Conservation (phyloP, 2,888 invertebrate genomes). For the Diadromus collaris region DNA sequence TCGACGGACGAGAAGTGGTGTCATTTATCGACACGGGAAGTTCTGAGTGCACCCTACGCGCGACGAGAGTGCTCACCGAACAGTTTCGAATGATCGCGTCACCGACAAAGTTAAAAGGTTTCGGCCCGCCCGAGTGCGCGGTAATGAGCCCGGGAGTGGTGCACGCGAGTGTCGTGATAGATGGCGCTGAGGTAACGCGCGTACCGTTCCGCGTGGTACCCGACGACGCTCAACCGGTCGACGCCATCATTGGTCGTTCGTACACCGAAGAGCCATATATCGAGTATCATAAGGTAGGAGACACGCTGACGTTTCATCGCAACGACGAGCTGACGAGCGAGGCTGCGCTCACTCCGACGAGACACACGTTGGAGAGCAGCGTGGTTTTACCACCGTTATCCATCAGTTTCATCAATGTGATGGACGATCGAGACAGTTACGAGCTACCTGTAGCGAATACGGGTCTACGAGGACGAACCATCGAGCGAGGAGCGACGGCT, state of each 20-base stretch:
- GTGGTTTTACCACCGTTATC: not conserved
- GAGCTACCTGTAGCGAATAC: not conserved
- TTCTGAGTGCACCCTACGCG: too few relatives aligned
- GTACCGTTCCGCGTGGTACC: not conserved
- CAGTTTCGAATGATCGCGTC: too few relatives aligned
- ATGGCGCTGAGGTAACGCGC: not conserved
- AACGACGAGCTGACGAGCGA: constrained; percentile 4
- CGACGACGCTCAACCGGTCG: constrained; percentile 11
- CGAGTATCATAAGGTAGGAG: not conserved
- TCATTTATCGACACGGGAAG: too few relatives aligned
- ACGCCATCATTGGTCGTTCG: constrained; percentile 13
- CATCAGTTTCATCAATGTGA: not conserved
- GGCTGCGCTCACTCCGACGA: too few relatives aligned
- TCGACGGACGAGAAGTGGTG: not conserved
- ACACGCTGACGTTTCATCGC: constrained; percentile 2
- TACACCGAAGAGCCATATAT: constrained; percentile 16
- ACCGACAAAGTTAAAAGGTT: not conserved
- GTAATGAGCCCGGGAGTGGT: not conserved
- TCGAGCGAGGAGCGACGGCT: not conserved
- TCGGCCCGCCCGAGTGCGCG: too few relatives aligned
- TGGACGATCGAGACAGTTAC: not conserved
- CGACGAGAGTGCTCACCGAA: too few relatives aligned
- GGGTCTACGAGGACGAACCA: not conserved
- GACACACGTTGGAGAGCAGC: not conserved
- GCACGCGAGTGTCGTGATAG: not conserved